Evolutionary conservation across 2,797 vertebrate genomes (phyloP), one percentile per base, ranked within the genome.

Genomic region (Synanceia verrucosa): DNA sequence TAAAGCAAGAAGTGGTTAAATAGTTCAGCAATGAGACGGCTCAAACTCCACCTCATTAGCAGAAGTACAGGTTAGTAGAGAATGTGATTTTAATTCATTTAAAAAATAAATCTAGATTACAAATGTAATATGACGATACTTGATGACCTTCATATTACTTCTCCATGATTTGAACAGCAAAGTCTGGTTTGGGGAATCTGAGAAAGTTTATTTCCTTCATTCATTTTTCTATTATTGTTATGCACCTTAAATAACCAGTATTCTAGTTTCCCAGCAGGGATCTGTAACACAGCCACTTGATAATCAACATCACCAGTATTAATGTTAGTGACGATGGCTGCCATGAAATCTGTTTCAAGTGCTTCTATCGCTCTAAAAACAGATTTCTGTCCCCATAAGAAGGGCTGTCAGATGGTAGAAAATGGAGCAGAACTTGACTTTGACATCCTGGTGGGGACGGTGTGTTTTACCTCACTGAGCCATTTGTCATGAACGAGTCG

Each of bases 401-500:
- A 26, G 4, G 28, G 21, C 10, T 5, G 11, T 9, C 5, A 16
- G 29, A 36, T 36, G 29, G 16, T 16, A 26, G 7, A 33, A 62
- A 50, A 10, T 1, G 1, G 9, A 44, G 24, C 11, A 11, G 9
- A 46, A 7, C 39, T 18, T 10, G 2, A 31, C 1, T 65, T 6
- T 9, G 21, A 59, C n/a, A 62, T 31, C 3, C 4, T 23, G 53
- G 9, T 7, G 29, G 34, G 44, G 37, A 44, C 16, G 4, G 4
- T 33, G 56, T 11, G 11, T 50, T 73, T 73, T 91, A 98, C 98
- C 96, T 97, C 96, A 57, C 86, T 94, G 43, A 99, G 94, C 97
- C 98, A 99, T 77, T 95, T 97, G 83, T 95, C 96, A 0, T 94
- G 94, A 31, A 97, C 97, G 10, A 98, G 95, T 70, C 92, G 93